phyloP scores from a whole-genome alignment of 2,113 vertebrate species.

The Mionectes macconnelli region DNA sequence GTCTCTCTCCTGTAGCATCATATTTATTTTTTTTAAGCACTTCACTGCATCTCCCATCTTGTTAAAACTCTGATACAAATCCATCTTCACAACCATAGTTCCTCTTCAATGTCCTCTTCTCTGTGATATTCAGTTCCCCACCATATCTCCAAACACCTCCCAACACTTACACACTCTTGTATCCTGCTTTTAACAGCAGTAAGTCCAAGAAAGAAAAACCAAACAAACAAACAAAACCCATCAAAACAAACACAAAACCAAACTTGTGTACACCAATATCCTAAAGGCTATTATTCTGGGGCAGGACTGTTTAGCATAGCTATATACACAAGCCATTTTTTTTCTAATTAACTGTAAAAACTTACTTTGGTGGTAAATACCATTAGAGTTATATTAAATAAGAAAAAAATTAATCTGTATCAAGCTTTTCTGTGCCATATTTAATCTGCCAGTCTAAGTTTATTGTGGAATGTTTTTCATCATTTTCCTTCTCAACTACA shows the following conservation, averaged over 20 bases:
- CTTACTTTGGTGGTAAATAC: neutral
- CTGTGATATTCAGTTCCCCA: neutral
- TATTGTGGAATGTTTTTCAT: conserved; percentile 19
- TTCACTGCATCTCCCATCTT: neutral
- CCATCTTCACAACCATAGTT: neutral
- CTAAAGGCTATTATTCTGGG: neutral
- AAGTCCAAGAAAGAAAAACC: neutral
- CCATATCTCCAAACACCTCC: neutral
- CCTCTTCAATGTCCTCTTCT: neutral
- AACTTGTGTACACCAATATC: neutral
- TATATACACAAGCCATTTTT: neutral
- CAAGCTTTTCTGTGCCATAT: neutral
- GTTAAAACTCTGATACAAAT: neutral
- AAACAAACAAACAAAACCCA: neutral
- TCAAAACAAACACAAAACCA: neutral
- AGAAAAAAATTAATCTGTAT: neutral
- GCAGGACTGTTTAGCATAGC: neutral
- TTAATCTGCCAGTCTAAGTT: neutral
- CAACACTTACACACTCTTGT: neutral
- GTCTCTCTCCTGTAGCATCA: neutral
- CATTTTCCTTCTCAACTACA: neutral
- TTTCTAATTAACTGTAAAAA: neutral
- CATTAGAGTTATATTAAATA: neutral
- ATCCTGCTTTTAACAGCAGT: neutral
- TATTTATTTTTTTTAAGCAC: neutral